A percentile compares a stretch with the other conserved stretches of the same genome.
phyloP scores from a whole-genome alignment of 2,888 invertebrate genomes.

The Stramonita haemastoma region DNA sequence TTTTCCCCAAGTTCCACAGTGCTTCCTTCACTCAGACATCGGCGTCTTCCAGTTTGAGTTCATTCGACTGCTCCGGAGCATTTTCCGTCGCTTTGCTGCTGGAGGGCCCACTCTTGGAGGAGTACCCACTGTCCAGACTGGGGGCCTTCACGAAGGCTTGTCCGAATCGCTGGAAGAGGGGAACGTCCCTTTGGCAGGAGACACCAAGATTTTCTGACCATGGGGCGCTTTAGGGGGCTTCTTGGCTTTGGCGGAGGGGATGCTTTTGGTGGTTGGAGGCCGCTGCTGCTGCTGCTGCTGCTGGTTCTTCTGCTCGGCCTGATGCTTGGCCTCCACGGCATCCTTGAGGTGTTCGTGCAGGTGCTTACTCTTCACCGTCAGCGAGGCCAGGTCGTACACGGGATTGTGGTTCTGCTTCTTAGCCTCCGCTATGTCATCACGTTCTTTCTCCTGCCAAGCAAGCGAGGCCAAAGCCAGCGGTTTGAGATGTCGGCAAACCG shows the following conservation, averaged over 20 bases:
- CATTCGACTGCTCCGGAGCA: conserved; percentile 39
- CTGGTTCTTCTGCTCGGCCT: neutral
- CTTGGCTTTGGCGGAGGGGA: conserved; percentile 37
- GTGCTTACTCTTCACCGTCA: conserved; percentile 41
- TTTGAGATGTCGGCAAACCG: too few relatives aligned
- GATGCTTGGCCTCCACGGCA: conserved; percentile 6
- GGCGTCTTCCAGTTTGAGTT: conserved; percentile 49
- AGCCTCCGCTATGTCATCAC: conserved; percentile 57
- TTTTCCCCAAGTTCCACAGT: conserved; percentile 48
- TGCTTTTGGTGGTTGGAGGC: neutral
- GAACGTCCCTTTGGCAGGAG: conserved; percentile 44
- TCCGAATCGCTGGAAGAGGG: conserved; percentile 45
- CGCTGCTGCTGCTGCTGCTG: neutral
- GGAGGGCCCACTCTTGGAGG: conserved; percentile 57
- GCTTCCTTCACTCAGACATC: conserved; percentile 51
- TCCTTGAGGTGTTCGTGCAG: conserved; percentile 6
- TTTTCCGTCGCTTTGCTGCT: conserved; percentile 51
- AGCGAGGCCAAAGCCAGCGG: neutral
- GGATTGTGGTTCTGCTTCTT: conserved; percentile 57
- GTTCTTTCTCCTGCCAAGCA: conserved; percentile 63
- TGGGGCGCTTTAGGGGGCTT: conserved; percentile 38
- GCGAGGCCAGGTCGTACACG: conserved; percentile 49
- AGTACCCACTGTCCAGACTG: conserved; percentile 67
- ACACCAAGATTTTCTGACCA: conserved; percentile 40
- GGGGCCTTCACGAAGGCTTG: conserved; percentile 65